Percentiles rank a stretch among this genome's conserved stretches.
Evolutionary conservation across 37 sponge, comb jelly and placozoan species (phyloP).

Genomic region (Tethya wilhelma): DNA sequence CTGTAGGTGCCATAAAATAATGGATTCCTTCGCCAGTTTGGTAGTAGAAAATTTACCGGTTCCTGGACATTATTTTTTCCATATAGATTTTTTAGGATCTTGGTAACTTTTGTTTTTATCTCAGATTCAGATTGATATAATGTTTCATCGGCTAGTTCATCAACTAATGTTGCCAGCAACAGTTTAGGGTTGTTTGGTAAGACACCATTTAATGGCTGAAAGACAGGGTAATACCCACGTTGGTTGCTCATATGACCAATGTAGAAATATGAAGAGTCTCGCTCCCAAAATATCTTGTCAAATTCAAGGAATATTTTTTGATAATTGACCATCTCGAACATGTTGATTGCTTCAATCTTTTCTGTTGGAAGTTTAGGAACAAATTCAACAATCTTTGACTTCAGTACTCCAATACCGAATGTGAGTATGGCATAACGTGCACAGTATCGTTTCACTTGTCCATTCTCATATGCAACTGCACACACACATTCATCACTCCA

Average conservation of each 20-base stretch:
- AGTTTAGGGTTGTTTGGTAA: no score
- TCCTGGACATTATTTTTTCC: constrained; percentile 17
- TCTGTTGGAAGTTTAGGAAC: constrained; percentile 33
- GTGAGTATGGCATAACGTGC: constrained; percentile 48
- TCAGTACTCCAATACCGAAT: constrained; percentile 67
- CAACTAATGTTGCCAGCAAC: constrained; percentile 39
- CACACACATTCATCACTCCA: constrained; percentile 72
- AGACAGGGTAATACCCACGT: no score
- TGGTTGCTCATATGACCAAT: no score
- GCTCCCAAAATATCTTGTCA: constrained; percentile 16
- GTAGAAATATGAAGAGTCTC: no score
- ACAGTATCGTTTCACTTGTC: constrained; percentile 23
- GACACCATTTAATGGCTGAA: no score
- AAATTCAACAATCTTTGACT: constrained; percentile 28
- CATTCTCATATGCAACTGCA: constrained; percentile 18
- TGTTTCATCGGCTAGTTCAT: constrained; percentile 24
- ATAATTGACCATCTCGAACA: constrained; percentile 4
- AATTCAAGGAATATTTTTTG: constrained; percentile 50
- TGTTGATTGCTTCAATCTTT: constrained; percentile 40
- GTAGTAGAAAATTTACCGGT: constrained; percentile 28
- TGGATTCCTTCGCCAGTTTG: constrained; percentile 59
- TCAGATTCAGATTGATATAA: constrained; percentile 12
- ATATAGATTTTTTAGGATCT: constrained; percentile 52
- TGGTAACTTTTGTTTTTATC: constrained; percentile 43
- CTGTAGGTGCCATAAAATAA: constrained; percentile 58